Conservation (phyloP, 2,888 invertebrate genomes). For the Calliscelio sp. region DNA sequence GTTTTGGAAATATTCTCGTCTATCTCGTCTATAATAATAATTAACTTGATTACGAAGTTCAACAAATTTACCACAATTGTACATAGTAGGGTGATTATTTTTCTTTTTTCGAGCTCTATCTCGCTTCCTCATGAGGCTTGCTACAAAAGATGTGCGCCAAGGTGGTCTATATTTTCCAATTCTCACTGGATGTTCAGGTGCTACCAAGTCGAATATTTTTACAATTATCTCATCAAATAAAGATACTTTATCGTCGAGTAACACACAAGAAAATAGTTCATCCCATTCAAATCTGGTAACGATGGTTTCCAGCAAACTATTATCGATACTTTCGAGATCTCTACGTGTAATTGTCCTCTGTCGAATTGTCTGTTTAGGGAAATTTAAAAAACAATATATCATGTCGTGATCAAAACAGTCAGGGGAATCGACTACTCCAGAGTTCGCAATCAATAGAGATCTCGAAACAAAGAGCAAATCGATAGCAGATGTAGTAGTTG, state of each 20-base stretch:
- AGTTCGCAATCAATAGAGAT: not conserved
- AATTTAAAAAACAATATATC: not conserved
- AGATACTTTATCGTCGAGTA: slow-evolving; percentile 1
- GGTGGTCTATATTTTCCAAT: not conserved
- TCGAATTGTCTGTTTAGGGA: not conserved
- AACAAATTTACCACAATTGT: too few relatives aligned
- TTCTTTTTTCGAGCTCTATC: not conserved
- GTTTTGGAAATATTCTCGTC: not conserved
- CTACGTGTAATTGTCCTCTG: not conserved
- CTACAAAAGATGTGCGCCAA: not conserved
- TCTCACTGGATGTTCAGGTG: not conserved
- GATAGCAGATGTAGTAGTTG: not conserved
- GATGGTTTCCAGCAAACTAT: not conserved
- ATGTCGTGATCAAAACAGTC: slow-evolving; percentile 6
- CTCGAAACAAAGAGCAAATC: not conserved
- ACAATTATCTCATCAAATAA: not conserved
- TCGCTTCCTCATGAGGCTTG: not conserved
- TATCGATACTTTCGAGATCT: not conserved
- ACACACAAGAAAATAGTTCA: not conserved
- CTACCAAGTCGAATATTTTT: not conserved
- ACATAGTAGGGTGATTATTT: not conserved
- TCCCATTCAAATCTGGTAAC: not conserved
- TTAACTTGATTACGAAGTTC: not conserved
- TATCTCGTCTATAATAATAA: not conserved
- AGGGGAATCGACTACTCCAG: not conserved